Conservation (phyloP, 2,113 vertebrate species). For the Pelobates fuscus region DNA sequence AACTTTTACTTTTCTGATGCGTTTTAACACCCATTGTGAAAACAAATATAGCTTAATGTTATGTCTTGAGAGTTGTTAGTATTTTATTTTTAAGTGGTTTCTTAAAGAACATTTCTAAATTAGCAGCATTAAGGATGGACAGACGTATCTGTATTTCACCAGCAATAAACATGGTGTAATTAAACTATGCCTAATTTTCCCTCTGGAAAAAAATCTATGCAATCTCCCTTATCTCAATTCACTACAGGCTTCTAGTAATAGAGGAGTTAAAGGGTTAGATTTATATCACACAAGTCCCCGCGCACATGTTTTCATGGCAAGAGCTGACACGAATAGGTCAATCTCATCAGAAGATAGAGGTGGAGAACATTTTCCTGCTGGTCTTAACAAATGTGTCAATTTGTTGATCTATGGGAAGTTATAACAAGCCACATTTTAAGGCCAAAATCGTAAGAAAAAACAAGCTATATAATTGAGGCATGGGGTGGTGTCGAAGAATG, state of each 20-base stretch:
- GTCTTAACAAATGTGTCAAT: slow-evolving; percentile 17
- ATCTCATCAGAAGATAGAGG: slow-evolving; percentile 27
- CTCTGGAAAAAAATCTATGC: slow-evolving; percentile 24
- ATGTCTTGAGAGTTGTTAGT: not conserved
- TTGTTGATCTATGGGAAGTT: not conserved
- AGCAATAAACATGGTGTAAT: slow-evolving; percentile 28
- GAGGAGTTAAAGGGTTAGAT: slow-evolving; percentile 34
- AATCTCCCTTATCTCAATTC: slow-evolving; percentile 34
- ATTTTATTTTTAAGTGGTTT: not conserved
- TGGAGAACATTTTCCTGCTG: not conserved
- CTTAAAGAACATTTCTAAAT: slow-evolving; percentile 25
- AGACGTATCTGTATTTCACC: slow-evolving; percentile 22
- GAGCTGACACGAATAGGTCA: slow-evolving; percentile 35
- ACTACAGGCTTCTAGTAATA: slow-evolving; percentile 21
- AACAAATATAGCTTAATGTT: too few species aligned
- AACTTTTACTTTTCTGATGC: too few species aligned
- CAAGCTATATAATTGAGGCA: not conserved
- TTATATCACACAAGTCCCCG: slow-evolving; percentile 21
- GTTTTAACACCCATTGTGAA: too few species aligned
- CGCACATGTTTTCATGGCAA: slow-evolving; percentile 18
- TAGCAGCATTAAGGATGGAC: slow-evolving; percentile 29
- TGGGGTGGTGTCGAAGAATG: not conserved
- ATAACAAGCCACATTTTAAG: slow-evolving; percentile 6
- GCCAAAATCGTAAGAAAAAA: not conserved
- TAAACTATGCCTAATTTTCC: slow-evolving; percentile 34